Percentiles rank a stretch among this genome's conserved stretches.
phyloP scores from a whole-genome alignment of 2,797 vertebrate genomes.

The Macroramphosus scolopax region DNA sequence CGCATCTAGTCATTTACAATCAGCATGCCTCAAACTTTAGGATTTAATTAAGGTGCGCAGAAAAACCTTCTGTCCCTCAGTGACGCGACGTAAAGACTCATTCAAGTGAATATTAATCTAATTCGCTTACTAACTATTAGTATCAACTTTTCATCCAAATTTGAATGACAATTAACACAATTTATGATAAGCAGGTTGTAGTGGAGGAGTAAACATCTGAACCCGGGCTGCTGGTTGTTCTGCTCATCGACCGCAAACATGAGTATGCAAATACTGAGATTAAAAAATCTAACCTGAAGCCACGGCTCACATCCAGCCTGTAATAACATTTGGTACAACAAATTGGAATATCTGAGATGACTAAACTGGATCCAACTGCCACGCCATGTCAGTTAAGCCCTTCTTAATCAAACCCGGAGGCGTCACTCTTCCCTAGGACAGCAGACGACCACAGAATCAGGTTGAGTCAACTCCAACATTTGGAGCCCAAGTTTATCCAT shows the following conservation, averaged over 20 bases:
- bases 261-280: conserved; percentile 41
- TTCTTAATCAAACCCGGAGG: conserved; percentile 44
- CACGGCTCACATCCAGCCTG: conserved; percentile 34
- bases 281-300: conserved; percentile 48
- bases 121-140: conserved; percentile 24
- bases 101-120: conserved; percentile 29
- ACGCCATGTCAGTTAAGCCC: conserved; percentile 34
- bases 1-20: conserved; percentile 75
- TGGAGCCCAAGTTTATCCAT: too few species aligned
- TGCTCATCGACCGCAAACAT: conserved; percentile 34
- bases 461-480: too few species aligned
- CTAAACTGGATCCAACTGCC: conserved; percentile 37
- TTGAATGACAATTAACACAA: conserved; percentile 34
- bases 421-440: too few species aligned
- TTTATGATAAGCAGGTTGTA: conserved; percentile 25
- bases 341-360: conserved; percentile 47
- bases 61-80: conserved; percentile 20
- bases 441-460: too few species aligned
- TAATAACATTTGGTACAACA: conserved; percentile 44
- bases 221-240: conserved; percentile 5
- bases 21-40: conserved; percentile 70
- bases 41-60: conserved; percentile 75
- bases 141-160: conserved; percentile 21
- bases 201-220: conserved; percentile 20
- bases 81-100: conserved; percentile 24